Conservation (phyloP, 2,113 vertebrate genomes). For the Morone chrysops region DNA sequence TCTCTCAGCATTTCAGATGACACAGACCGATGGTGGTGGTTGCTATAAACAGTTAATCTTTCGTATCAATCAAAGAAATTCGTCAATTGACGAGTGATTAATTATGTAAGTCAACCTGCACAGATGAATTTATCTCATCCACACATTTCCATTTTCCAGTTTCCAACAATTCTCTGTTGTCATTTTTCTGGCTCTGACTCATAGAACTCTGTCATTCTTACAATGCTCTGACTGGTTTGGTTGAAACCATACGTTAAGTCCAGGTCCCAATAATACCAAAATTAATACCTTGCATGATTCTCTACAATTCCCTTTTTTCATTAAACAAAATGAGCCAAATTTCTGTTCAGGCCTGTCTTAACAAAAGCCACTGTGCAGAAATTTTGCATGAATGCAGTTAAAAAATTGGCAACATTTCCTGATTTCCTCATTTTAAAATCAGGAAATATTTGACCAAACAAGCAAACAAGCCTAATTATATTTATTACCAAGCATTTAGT, state of each 20-base stretch:
- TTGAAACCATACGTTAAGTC: neutral
- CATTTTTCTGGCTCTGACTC: neutral
- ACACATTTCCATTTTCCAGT: neutral
- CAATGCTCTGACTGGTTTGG: too few species aligned
- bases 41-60: too few species aligned
- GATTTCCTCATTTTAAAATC: neutral
- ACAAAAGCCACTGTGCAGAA: neutral
- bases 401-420: neutral
- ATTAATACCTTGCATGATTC: neutral
- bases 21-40: neutral
- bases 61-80: too few species aligned
- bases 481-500: neutral
- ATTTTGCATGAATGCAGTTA: neutral
- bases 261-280: neutral
- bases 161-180: neutral
- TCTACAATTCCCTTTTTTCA: neutral
- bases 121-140: neutral
- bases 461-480: neutral
- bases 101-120: neutral
- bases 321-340: neutral
- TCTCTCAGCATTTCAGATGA: neutral
- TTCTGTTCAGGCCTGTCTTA: neutral
- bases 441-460: neutral
- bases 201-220: neutral
- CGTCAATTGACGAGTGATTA: too few species aligned